Conservation (phyloP, 1,140 invertebrate species). For the Microplitis mediator region DNA sequence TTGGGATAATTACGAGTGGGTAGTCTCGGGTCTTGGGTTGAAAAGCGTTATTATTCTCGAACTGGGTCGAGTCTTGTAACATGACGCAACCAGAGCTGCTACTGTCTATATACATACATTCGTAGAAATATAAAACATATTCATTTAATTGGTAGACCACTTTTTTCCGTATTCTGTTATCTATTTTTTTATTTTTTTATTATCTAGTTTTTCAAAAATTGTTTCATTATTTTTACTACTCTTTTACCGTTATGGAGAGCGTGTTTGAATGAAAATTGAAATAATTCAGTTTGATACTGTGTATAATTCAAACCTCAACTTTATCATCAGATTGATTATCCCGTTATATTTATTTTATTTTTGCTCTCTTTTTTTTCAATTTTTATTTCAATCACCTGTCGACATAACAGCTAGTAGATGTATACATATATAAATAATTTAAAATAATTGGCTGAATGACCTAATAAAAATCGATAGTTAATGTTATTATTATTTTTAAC, state of each 20-base stretch:
- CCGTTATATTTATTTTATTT: not conserved
- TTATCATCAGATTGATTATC: not conserved
- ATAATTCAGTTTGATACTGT: not conserved
- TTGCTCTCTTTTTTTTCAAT: not conserved
- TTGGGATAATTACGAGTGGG: slow-evolving; percentile 27
- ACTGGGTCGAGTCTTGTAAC: slow-evolving; percentile 24
- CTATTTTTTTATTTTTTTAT: not conserved
- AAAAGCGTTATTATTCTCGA: slow-evolving; percentile 22
- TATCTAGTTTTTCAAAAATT: no score
- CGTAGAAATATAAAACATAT: not conserved
- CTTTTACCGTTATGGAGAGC: not conserved
- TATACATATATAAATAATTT: not conserved
- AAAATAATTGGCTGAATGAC: slow-evolving; percentile 16
- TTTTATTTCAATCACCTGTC: slow-evolving; percentile 9
- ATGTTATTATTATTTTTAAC: no score
- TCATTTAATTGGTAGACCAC: slow-evolving; percentile 16
- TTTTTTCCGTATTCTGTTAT: not conserved
- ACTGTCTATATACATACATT: not conserved
- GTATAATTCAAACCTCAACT: not conserved
- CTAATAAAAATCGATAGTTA: not conserved
- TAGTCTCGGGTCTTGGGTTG: slow-evolving; percentile 10
- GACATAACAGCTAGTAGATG: not conserved
- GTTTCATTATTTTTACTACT: no score
- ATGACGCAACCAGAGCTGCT: slow-evolving; percentile 7
- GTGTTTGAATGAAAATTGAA: not conserved